Conservation (phyloP, 1,140 invertebrate species). For the Heterodera carotae region DNA sequence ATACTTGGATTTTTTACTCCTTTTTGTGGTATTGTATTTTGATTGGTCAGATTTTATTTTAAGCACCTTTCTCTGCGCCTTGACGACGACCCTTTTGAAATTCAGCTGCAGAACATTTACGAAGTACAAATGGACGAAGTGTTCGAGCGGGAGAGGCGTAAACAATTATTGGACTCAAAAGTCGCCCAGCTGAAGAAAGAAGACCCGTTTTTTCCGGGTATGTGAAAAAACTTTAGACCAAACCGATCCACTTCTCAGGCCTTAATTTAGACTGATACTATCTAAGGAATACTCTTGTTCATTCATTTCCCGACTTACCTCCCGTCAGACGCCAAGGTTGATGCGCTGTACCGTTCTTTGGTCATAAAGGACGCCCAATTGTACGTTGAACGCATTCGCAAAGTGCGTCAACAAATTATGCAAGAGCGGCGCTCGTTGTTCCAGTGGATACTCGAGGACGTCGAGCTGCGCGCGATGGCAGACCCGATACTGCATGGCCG, state of each 20-base stretch:
- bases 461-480: conserved; percentile 80
- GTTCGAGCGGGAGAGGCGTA: conserved; percentile 87
- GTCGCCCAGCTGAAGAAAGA: conserved; percentile 79
- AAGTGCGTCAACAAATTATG: conserved; percentile 71
- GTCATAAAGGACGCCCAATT: conserved; percentile 88
- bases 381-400: conserved; percentile 84
- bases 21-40: neutral
- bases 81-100: conserved; percentile 96
- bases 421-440: conserved; percentile 74
- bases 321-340: conserved; percentile 72
- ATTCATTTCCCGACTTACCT: too few species aligned
- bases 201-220: conserved; percentile 79
- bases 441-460: conserved; percentile 77
- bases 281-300: too few species aligned
- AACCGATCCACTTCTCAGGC: too few species aligned
- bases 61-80: conserved; percentile 77
- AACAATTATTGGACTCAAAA: conserved; percentile 84
- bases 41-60: conserved; percentile 8
- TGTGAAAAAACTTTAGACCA: conserved; percentile 65
- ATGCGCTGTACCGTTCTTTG: conserved; percentile 82
- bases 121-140: conserved; percentile 93
- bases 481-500: conserved; percentile 82
- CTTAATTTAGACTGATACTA: too few species aligned
- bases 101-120: conserved; percentile 90
- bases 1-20: too few species aligned